Conservation (phyloP, 2,113 vertebrate species). For the Montifringilla adamsi region DNA sequence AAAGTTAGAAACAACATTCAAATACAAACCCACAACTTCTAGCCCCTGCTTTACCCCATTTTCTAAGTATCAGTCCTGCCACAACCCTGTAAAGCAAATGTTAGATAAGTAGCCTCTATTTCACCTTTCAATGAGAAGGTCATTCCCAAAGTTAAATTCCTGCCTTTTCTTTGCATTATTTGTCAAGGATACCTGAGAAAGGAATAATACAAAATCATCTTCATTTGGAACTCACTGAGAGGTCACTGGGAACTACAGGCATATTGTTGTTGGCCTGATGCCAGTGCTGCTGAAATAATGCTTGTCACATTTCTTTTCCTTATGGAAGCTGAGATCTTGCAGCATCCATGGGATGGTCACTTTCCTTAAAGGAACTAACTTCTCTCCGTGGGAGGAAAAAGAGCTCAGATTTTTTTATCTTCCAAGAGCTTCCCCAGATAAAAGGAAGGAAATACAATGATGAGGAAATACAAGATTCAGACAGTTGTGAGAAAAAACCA, state of each 20-base stretch:
- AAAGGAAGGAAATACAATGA: neutral
- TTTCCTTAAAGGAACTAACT: neutral
- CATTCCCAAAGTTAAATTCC: neutral
- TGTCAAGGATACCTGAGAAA: neutral
- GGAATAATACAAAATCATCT: neutral
- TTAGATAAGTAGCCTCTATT: neutral
- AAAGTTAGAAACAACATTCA: neutral
- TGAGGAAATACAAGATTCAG: neutral
- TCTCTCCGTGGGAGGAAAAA: neutral
- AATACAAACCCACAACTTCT: neutral
- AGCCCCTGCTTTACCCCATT: neutral
- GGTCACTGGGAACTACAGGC: neutral
- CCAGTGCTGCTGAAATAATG: neutral
- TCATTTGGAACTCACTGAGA: neutral
- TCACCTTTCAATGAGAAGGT: neutral
- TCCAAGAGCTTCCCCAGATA: neutral
- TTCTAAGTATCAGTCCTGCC: neutral
- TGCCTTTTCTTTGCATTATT: neutral
- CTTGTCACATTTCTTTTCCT: neutral
- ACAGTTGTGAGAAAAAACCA: neutral
- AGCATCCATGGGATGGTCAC: neutral
- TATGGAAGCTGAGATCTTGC: neutral
- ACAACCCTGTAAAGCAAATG: neutral
- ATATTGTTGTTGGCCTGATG: neutral
- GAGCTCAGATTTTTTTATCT: neutral